Base-by-base conservation (phyloP, 1,140 invertebrate species). In the Sycophaga agraensis region DNA sequence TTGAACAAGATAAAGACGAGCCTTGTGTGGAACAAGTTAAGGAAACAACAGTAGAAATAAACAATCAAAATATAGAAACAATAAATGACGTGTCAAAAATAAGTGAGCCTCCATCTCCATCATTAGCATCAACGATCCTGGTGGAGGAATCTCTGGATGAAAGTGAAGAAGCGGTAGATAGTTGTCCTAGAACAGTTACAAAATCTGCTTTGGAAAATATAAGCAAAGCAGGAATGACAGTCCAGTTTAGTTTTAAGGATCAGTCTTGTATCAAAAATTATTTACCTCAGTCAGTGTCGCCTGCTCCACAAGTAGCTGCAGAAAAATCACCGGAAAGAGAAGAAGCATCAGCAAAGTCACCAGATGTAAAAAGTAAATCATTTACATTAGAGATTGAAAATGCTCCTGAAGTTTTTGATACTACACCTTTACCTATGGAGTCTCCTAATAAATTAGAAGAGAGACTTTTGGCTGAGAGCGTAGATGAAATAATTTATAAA, bases 151-250 rank as follows among this genome's bases (percentile, higher is more conserved):
- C 28, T 28, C 63, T 63, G 61, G 69, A 76, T 68, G 76, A 72
- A 53, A 69, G 65, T 48, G 56, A 60, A 40, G 73, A 76, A 45
- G 72, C 71, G 45, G 56, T 67, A 1, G 77, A 79, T 35, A 69
- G 70, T 0, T n/a, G n/a, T n/a, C 68, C 74, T 3, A 83, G 77
- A 66, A 76, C 70, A 40, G 84, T 89, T 40, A 84, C 86, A 0
- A 83, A 82, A 56, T 72, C 78, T 2, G 86, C 88, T 1, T 67
- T 88, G 42, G 86, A 87, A 39, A 88, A 89, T 70, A 90, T 90
- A 67, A 79, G 85, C 17, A 85, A 85, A 73, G 88, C 87, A 19
- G 86, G 86, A 19, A 83, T 77, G 28, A 84, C 84, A 2, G 80
- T 87, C 59, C 82, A 85, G 57, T 88, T 86, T 70, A 84, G 83